Evolutionary conservation across 1,140 invertebrate species (phyloP), one percentile per base, ranked within the genome.

Genomic region (Kradibia gibbosae): DNA sequence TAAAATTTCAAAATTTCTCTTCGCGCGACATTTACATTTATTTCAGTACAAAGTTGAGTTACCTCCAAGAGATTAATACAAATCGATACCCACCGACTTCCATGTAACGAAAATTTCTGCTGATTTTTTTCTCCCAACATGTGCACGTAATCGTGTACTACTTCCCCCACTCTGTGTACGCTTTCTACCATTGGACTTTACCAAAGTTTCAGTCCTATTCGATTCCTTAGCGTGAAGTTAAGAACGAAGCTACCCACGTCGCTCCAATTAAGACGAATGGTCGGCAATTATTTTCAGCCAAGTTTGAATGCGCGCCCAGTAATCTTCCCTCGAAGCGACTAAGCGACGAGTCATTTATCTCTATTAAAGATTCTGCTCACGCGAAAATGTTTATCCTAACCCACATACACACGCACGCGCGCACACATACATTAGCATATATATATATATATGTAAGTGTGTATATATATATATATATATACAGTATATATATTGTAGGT

Each of bases 191-290:
- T 11, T 5, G 17, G 25, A 50, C 31, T 34, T 45, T 50, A 20
- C 74, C 42, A 15, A 62, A 45, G 53, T 62, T 60, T 76, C 53
- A 62, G 45, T 76, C 25, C 15, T n/a, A 65, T 22, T 20, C 28
- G 10, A 48, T 67, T 48, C 50, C 11, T 11, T 20, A 3, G 2
- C 0, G 15, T 4, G 36, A 67, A 67, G 3, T 17, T 20, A 20
- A 65, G 15, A 42, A 65, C 2, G 28, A 48, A 25, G 28, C 42
- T 34, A 55, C 75, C 28, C 75, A 57, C 72, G 77, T 34, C 78
- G 65, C 86, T 85, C 84, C 84, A 88, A 88, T 88, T 86, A 86
- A 87, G 85, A 86, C 83, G 84, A 86, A 86, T 87, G 84, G 76
- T 80, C 80, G 76, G 73, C 83, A 86, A 84, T 87, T 86, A 86